These are phyloP conservation scores for Sycobia sp. DNA, from an alignment of 1,140 invertebrate genomes.

Conservation along the genomic window DNA sequence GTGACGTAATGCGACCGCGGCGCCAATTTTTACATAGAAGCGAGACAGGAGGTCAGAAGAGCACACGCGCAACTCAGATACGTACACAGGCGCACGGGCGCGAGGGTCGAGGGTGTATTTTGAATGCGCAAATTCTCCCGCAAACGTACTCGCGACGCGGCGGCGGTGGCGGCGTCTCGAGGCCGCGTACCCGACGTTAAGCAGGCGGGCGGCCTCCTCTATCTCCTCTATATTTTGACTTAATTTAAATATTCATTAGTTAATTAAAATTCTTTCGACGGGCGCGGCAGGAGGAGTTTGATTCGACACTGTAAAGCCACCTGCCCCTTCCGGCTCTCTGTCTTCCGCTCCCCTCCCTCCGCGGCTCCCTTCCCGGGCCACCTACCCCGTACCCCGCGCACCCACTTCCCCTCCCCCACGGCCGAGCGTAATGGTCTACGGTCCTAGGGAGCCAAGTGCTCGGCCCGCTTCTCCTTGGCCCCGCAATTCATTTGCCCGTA, in stretches of 20 bases:
- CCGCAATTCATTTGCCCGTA: constrained; percentile 21
- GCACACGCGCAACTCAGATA: no score
- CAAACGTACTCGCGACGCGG: no score
- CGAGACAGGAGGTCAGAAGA: no score
- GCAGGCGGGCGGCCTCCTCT: background rate
- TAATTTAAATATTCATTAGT: constrained; percentile 34
- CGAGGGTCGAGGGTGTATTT: no score
- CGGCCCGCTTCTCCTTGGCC: background rate
- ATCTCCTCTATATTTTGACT: constrained; percentile 19
- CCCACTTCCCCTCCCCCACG: background rate
- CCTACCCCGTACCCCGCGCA: background rate
- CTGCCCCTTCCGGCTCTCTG: background rate
- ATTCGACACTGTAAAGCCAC: constrained; percentile 16
- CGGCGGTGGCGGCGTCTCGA: no score
- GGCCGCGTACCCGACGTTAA: no score
- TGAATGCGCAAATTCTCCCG: background rate
- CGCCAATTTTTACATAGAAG: no score
- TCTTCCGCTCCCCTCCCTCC: background rate
- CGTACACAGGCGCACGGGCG: no score
- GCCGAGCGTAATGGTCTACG: background rate
- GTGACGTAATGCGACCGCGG: no score
- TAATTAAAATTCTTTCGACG: constrained; percentile 32
- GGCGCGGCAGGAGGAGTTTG: constrained; percentile 11
- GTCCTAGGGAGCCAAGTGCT: background rate
- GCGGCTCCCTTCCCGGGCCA: background rate